phyloP scores from a whole-genome alignment of 2,797 vertebrate genomes.

The Xyrichtys novacula region DNA sequence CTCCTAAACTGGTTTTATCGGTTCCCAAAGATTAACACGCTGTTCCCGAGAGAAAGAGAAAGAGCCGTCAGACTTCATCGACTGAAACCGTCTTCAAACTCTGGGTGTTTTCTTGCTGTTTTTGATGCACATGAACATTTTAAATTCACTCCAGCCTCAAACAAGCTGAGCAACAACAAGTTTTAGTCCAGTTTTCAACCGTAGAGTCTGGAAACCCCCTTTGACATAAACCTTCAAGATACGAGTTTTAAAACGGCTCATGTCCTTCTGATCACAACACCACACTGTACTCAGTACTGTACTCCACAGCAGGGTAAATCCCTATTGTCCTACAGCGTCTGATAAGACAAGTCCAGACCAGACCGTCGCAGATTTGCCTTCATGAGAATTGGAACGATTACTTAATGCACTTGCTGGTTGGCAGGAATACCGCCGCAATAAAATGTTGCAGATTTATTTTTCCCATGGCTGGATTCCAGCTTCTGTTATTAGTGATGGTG shows the following conservation, averaged over 20 bases:
- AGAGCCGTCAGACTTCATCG: too few relatives aligned
- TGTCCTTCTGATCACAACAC: not conserved
- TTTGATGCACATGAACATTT: not conserved
- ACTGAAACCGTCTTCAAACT: too few relatives aligned
- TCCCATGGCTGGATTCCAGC: constrained; percentile 76
- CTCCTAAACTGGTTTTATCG: too few relatives aligned
- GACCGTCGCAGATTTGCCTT: not conserved
- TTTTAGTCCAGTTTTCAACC: too few relatives aligned
- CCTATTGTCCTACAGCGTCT: constrained; percentile 11
- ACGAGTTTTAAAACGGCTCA: not conserved
- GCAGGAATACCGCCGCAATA: constrained; percentile 46
- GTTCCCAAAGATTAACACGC: too few relatives aligned
- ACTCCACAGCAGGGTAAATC: constrained; percentile 16
- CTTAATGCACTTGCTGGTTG: constrained; percentile 51
- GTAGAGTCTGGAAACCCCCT: too few relatives aligned
- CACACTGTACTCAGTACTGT: not conserved
- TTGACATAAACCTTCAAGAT: not conserved
- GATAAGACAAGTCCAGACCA: not conserved
- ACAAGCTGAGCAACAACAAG: not conserved
- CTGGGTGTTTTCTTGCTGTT: too few relatives aligned
- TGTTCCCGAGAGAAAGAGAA: too few relatives aligned
- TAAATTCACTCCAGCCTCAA: not conserved
- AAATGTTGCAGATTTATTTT: constrained; percentile 77
- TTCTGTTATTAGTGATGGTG: constrained; percentile 68
- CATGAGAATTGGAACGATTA: constrained; percentile 58